Percentiles rank a stretch among this genome's conserved stretches.
Conservation (phyloP, 2,113 vertebrate species). For the Cyprinodon tularosa region DNA sequence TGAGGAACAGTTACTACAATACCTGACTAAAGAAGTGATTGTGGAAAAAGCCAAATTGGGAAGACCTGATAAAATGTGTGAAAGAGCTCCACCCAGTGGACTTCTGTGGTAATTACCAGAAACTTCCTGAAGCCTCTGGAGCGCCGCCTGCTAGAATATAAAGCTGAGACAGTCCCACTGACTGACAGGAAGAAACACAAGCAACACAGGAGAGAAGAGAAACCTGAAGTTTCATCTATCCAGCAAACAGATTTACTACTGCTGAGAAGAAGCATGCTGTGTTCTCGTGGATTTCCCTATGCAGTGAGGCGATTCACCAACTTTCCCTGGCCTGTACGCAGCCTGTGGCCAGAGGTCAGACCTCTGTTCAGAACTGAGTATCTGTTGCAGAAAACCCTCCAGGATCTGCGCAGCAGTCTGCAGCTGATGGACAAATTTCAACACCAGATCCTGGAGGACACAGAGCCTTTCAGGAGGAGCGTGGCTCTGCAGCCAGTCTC, state of each 20-base stretch:
- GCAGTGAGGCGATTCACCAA: too few relatives aligned
- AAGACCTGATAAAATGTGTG: too few relatives aligned
- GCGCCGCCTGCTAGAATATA: background rate
- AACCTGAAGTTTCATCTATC: too few relatives aligned
- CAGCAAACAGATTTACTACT: too few relatives aligned
- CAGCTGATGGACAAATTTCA: constrained; percentile 62
- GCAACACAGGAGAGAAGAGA: constrained; percentile 10
- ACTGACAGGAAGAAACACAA: constrained; percentile 14
- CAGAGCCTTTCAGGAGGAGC: constrained; percentile 48
- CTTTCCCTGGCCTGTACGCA: constrained; percentile 13
- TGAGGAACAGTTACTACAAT: too few relatives aligned
- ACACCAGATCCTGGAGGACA: constrained; percentile 61
- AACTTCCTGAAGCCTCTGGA: constrained; percentile 6
- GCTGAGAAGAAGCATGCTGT: constrained; percentile 22
- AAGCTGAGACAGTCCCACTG: constrained; percentile 23
- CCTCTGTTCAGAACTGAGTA: constrained; percentile 68
- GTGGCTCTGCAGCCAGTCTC: background rate
- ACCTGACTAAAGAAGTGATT: too few relatives aligned
- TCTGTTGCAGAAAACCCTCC: constrained; percentile 37
- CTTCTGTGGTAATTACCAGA: too few relatives aligned
- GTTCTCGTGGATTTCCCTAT: constrained; percentile 32
- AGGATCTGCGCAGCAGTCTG: background rate
- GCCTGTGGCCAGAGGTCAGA: constrained; percentile 50
- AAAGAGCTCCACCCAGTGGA: too few relatives aligned
- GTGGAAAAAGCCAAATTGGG: too few relatives aligned